Conservation (phyloP, 92 coral and sea anemone species). For the Porites evermanni region DNA sequence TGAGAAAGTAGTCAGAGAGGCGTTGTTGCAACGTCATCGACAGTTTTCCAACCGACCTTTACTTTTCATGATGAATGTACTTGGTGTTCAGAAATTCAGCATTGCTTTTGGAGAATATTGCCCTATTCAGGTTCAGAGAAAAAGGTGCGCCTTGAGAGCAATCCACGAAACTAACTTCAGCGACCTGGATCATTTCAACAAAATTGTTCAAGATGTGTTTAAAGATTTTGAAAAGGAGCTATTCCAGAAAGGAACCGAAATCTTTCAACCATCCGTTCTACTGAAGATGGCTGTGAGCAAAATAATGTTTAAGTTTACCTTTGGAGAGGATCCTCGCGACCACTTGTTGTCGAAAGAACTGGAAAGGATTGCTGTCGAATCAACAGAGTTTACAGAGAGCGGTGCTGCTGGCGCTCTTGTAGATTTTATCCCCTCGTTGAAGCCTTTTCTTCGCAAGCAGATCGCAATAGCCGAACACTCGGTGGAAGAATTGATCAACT, state of each 20-base stretch:
- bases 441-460: constrained; percentile 56
- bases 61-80: constrained; percentile 43
- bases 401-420: constrained; percentile 51
- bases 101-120: constrained; percentile 74
- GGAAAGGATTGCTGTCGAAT: constrained; percentile 35
- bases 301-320: constrained; percentile 55
- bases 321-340: constrained; percentile 60
- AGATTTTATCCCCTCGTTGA: constrained; percentile 79
- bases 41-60: constrained; percentile 76
- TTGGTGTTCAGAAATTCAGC: constrained; percentile 61
- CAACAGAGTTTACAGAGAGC: constrained; percentile 65
- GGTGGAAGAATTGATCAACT: constrained; percentile 50
- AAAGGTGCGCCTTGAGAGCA: constrained; percentile 64
- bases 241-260: constrained; percentile 21
- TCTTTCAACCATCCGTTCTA: constrained; percentile 48
- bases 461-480: constrained; percentile 45
- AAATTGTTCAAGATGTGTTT: constrained; percentile 48
- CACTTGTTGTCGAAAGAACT: constrained; percentile 50
- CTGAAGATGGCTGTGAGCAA: constrained; percentile 43
- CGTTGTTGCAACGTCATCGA: constrained; percentile 61
- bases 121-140: constrained; percentile 56
- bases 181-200: constrained; percentile 48
- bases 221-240: constrained; percentile 30
- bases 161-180: constrained; percentile 58
- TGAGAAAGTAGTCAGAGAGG: constrained; percentile 63